Evolutionary conservation across 2,888 invertebrate species (phyloP), one percentile per base, ranked within the genome.

Genomic region (Eristalis intricaria): DNA sequence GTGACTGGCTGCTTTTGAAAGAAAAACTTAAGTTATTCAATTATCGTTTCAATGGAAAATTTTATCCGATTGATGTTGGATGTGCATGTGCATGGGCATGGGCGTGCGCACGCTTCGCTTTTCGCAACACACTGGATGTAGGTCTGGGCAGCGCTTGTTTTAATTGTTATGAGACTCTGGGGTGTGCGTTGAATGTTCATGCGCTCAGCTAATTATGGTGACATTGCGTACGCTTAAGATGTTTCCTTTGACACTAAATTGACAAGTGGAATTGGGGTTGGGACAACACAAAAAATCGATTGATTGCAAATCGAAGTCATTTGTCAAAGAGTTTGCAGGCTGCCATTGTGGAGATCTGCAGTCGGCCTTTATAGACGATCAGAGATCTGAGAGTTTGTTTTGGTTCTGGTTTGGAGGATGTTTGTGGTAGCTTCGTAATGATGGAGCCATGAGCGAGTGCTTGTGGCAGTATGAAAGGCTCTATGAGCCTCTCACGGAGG

Each of bases 41-140:
- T 29, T 71, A 65, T 11, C 43, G 65, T 71, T 79, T 65, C 78
- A 43, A 65, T 65, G 43, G 60, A 66, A 60, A 73, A 78, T 23
- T 70, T 35, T 50, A 8, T 50, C 50, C 7, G 19, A 50, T 50
- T 22, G 50, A n/a, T 50, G 50, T 50, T 19, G 19, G n/a, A 19
- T 50, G 8, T 50, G 50, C 50, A 50, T 50, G 19, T 50, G 19
- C 50, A 38, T 13, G 4, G 38, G 19, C 50, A 26, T 26, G 26
- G 26, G 19, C 1, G 50, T 1, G 50, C n/a, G 50, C 19, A 50
- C 50, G 50, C 43, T 50, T 50, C 19, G 50, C 19, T 50, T 50
- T 50, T 50, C 50, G 50, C 50, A 50, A 50, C 8, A 19, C 19
- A 50, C 19, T 50, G 19, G n/a, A 50, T 50, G 50, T 50, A 50